Percentiles rank a stretch among this genome's conserved stretches.
Evolutionary conservation across 1,140 invertebrate genomes (phyloP).

Genomic region (Gyrodactylus bullatarudis): DNA sequence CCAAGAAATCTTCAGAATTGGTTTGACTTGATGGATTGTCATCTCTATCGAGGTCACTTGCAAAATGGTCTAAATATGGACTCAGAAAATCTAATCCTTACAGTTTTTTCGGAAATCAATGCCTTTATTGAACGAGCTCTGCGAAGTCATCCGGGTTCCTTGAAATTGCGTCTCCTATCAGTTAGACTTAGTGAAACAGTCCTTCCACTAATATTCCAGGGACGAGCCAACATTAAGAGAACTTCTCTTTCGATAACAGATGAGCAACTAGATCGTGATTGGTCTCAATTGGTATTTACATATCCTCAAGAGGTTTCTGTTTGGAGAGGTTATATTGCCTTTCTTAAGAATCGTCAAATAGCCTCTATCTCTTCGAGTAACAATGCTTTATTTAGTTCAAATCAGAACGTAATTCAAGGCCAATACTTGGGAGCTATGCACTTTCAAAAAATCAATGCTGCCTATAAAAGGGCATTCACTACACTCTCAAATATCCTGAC

Average conservation of each 20-base stretch:
- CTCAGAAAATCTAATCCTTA: not conserved
- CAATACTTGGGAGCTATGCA: not conserved
- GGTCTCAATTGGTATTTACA: not conserved
- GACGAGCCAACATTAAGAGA: not conserved
- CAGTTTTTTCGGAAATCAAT: not conserved
- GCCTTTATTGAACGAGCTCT: not conserved
- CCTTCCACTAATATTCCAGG: not conserved
- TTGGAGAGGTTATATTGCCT: not conserved
- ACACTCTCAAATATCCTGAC: not conserved
- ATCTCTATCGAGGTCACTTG: not conserved
- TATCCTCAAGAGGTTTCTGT: not conserved
- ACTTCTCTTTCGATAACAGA: not conserved
- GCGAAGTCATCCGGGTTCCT: not conserved
- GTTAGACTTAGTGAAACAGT: not conserved
- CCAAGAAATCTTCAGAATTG: slow-evolving; percentile 7
- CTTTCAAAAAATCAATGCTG: not conserved
- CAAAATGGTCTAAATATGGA: not conserved
- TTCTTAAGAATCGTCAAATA: not conserved
- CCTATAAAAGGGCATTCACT: not conserved
- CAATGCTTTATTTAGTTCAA: not conserved
- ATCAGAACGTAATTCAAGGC: not conserved
- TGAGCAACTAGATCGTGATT: not conserved
- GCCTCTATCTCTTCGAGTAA: not conserved
- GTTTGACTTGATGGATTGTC: slow-evolving; percentile 8
- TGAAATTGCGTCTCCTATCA: not conserved